These are phyloP conservation scores for Cephus nigrinus DNA, from an alignment of 2,888 invertebrate species.

Conservation along the genomic window DNA sequence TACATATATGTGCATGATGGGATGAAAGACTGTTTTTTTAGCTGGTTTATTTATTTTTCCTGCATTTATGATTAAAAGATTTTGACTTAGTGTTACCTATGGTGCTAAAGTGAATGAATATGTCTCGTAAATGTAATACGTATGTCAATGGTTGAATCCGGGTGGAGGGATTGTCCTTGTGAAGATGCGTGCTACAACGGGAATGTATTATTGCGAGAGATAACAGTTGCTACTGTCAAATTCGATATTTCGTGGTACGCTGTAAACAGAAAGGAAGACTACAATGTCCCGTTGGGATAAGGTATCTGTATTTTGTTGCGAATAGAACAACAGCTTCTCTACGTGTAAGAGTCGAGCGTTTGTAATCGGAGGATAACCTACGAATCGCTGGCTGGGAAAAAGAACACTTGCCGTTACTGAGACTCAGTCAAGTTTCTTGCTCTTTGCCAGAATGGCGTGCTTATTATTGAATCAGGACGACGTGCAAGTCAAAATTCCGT, in stretches of 20 bases:
- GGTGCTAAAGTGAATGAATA: background rate
- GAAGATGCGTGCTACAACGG: conserved; percentile 7
- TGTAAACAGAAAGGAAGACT: background rate
- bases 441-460: conserved; percentile 74
- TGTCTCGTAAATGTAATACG: background rate
- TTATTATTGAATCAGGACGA: conserved; percentile 77
- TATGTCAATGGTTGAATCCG: background rate
- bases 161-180: background rate
- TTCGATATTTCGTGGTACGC: background rate
- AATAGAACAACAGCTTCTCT: background rate
- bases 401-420: background rate
- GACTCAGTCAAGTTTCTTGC: background rate
- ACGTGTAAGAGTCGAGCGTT: background rate
- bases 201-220: conserved; percentile 3
- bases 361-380: background rate
- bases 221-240: conserved; percentile 9
- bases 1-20: background rate
- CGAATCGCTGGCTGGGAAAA: background rate
- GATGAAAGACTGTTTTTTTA: background rate
- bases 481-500: conserved; percentile 75
- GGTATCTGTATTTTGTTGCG: background rate
- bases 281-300: background rate
- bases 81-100: background rate
- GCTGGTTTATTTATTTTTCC: background rate
- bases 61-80: background rate